Conservation (phyloP, 2,113 vertebrate genomes). For the Clarias batrachus region DNA sequence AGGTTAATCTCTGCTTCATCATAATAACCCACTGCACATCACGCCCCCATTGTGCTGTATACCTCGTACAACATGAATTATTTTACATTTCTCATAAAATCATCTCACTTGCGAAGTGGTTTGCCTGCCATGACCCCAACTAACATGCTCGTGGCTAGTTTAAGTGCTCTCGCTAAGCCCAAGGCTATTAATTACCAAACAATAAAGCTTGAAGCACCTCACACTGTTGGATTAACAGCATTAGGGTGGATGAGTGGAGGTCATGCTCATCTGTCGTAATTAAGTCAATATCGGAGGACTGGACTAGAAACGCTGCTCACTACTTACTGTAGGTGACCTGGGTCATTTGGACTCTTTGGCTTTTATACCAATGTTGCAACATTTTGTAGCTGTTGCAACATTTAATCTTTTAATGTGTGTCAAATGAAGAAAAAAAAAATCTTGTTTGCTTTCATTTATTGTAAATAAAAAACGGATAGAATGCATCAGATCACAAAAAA, state of each 20-base stretch:
- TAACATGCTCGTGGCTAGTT: conserved; percentile 75
- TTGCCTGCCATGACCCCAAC: conserved; percentile 62
- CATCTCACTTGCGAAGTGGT: background rate
- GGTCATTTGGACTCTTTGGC: background rate
- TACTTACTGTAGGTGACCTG: background rate
- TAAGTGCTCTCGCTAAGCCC: conserved; percentile 75
- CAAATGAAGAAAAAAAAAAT: background rate
- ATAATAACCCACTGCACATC: background rate
- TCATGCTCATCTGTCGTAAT: conserved; percentile 31
- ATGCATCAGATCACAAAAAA: no score
- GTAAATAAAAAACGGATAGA: no score
- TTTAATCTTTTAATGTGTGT: background rate
- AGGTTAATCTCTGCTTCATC: background rate
- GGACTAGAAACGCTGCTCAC: no score
- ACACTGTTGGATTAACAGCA: conserved; percentile 25
- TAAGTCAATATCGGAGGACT: conserved; percentile 40
- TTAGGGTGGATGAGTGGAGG: conserved; percentile 34
- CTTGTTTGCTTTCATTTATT: background rate
- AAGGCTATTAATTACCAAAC: conserved; percentile 87
- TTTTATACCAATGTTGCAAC: background rate
- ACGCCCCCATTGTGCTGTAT: background rate
- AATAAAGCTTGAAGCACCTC: conserved; percentile 73
- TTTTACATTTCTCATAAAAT: background rate
- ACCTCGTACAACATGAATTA: background rate
- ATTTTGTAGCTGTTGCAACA: background rate